phyloP scores from a whole-genome alignment of 2,113 vertebrate species.

The Oryzias melastigma region DNA sequence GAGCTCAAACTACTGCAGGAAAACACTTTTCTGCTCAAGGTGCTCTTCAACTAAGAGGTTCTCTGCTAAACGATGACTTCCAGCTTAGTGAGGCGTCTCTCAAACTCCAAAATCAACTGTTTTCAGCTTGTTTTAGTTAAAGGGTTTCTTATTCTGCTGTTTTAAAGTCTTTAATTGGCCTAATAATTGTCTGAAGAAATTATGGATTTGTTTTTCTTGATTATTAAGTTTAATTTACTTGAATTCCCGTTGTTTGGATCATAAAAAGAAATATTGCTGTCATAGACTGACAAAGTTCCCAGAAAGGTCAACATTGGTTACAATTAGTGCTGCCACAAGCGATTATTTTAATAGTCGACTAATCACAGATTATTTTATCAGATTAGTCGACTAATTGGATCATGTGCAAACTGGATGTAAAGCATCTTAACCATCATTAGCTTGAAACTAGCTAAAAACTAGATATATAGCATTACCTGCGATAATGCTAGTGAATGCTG shows the following conservation, averaged over 20 bases:
- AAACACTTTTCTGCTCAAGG: conserved; percentile 13
- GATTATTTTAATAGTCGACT: too few species aligned
- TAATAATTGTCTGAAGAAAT: not conserved
- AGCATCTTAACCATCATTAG: too few species aligned
- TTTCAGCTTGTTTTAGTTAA: too few species aligned
- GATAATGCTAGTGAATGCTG: too few species aligned
- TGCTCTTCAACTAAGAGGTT: conserved; percentile 19
- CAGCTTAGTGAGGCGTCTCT: conserved; percentile 20
- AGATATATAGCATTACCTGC: too few species aligned
- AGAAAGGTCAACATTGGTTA: too few species aligned
- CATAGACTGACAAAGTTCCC: too few species aligned
- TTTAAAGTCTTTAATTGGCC: not conserved
- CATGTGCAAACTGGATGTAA: too few species aligned
- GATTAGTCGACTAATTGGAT: too few species aligned
- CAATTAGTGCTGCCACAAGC: too few species aligned
- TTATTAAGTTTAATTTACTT: not conserved
- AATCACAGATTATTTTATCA: too few species aligned
- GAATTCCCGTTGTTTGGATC: not conserved
- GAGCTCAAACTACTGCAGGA: conserved; percentile 38
- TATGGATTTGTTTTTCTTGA: not conserved
- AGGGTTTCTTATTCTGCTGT: not conserved
- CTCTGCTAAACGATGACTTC: conserved; percentile 25
- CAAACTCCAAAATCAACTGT: not conserved
- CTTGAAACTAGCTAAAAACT: too few species aligned
- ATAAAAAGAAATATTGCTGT: not conserved